Conservation (phyloP, 2,888 invertebrate genomes). For the Cheilosia pagana region DNA sequence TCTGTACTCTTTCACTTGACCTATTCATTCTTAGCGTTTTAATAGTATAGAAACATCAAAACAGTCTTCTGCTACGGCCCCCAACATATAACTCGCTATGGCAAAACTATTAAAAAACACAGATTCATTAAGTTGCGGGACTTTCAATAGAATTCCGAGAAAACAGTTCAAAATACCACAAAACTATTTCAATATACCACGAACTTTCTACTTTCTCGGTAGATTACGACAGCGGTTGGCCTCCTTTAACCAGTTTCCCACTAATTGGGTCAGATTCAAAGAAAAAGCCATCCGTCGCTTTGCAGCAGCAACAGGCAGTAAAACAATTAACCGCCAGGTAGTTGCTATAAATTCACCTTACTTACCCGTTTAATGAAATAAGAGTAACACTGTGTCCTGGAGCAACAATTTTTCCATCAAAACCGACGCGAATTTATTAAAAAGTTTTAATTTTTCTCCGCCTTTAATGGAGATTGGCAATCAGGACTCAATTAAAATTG, state of each 20-base stretch:
- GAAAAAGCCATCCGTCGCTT: slow-evolving; percentile 1
- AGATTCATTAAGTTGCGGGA: not conserved
- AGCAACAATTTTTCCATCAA: slow-evolving; percentile 37
- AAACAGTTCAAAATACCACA: slow-evolving; percentile 1
- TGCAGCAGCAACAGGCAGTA: slow-evolving; percentile 6
- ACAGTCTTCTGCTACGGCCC: too few species aligned
- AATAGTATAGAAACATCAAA: too few species aligned
- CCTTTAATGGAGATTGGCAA: slow-evolving; percentile 61
- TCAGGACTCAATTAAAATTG: slow-evolving; percentile 70
- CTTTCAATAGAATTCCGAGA: not conserved
- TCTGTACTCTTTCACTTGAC: too few species aligned
- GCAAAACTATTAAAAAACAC: not conserved
- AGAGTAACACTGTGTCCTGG: slow-evolving; percentile 23
- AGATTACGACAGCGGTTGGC: not conserved
- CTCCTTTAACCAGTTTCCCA: not conserved
- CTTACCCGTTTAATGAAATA: slow-evolving; percentile 25
- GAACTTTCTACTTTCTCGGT: slow-evolving; percentile 10
- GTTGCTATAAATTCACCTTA: slow-evolving; percentile 11
- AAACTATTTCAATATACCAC: slow-evolving; percentile 26
- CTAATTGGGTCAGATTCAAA: slow-evolving; percentile 48
- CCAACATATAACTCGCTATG: not conserved
- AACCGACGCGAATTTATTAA: slow-evolving; percentile 47
- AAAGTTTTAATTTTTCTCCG: slow-evolving; percentile 35
- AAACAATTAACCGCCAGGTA: slow-evolving; percentile 31
- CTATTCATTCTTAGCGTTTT: too few species aligned